Evolutionary conservation across 2,797 vertebrate genomes (phyloP), one percentile per base, ranked within the genome.

Genomic region (Etheostoma nigrum): DNA sequence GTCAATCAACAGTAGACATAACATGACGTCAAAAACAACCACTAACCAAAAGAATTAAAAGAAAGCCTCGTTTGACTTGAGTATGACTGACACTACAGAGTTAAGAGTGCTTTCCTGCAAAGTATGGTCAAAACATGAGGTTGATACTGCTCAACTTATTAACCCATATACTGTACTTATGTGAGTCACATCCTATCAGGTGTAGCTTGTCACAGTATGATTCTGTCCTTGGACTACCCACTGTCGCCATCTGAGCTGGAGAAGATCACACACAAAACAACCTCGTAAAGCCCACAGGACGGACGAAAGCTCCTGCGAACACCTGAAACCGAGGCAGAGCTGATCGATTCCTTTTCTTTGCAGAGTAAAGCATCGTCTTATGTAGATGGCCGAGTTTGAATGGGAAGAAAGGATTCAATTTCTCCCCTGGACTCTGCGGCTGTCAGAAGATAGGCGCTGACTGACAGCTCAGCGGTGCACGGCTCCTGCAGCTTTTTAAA

Each of bases 381-480:
- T 92, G 90, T 90, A 92, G 91, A 93, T 90, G 89, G 82, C 81
- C 63, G 42, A 51, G 81, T 88, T 75, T 86, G 88, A 93, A 93
- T 90, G 82, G 87, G 81, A 90, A 90, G 87, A 93, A 91, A 90
- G 85, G 90, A 93, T 93, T 88, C 86, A 89, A 92, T 94, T 94
- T 93, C 88, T 91, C 78, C 79, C 73, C 62, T 65, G 87, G 88
- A 90, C 91, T 89, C 76, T 48, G 79, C 74, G 77, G 88, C 90
- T 93, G 92, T 94, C 92, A 91, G 92, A 82, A 90, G 93, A 94
- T 94, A 93, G 92, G 84, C 74, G 84, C 68, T 95, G 94, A 95
- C 74, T 94, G 94, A 95, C 94, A 93, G 94, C 87, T 90, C 86
- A 73, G 87, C n/a, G 88, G 88, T 83, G 90, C 85, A 23, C 84